A percentile compares a stretch with the other conserved stretches of the same genome.
Evolutionary conservation across 1,140 invertebrate species (phyloP).

Genomic region (Dendroctonus valens): DNA sequence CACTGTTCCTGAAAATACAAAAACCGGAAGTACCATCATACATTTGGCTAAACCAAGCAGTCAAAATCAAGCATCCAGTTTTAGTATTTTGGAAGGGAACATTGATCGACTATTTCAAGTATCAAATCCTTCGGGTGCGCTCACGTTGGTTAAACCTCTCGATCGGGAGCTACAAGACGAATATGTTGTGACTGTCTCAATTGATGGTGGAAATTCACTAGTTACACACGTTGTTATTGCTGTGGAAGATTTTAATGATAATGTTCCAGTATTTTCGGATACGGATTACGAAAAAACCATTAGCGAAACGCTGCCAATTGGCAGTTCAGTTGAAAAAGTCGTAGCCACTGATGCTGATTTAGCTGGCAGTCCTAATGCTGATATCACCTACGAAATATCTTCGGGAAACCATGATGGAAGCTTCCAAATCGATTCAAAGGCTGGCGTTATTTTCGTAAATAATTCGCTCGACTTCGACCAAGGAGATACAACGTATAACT

Average conservation of each 20-base stretch:
- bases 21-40: conserved; percentile 67
- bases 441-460: conserved; percentile 73
- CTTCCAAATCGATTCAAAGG: conserved; percentile 69
- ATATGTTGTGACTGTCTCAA: conserved; percentile 65
- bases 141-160: conserved; percentile 73
- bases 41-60: conserved; percentile 58
- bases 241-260: conserved; percentile 85
- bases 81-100: conserved; percentile 76
- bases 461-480: conserved; percentile 79
- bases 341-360: conserved; percentile 75
- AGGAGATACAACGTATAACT: conserved; percentile 62
- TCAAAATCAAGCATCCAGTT: conserved; percentile 59
- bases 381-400: conserved; percentile 77
- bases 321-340: conserved; percentile 67
- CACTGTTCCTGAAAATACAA: conserved; percentile 70
- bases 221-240: conserved; percentile 66
- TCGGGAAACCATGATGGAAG: conserved; percentile 80
- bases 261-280: conserved; percentile 73
- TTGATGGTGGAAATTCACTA: conserved; percentile 49
- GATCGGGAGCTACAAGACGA: conserved; percentile 78
- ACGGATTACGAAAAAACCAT: conserved; percentile 72
- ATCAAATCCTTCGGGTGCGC: conserved; percentile 65
- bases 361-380: conserved; percentile 68
- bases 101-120: conserved; percentile 76
- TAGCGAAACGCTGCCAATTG: conserved; percentile 71